These are phyloP conservation scores for Neodon shergylaensis DNA, from an alignment of 2,113 vertebrate genomes.

Conservation along the genomic window DNA sequence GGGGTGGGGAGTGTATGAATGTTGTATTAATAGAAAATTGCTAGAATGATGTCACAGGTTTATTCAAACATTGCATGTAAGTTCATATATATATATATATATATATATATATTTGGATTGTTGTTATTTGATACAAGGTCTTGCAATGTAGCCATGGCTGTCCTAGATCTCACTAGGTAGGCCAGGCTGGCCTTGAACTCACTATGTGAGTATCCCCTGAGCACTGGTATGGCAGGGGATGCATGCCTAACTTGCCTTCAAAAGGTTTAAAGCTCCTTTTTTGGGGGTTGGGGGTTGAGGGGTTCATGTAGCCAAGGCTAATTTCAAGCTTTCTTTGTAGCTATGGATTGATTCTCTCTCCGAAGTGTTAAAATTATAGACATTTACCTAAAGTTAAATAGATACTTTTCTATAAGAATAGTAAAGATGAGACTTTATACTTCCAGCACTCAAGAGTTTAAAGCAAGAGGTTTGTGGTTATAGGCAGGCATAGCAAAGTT, in stretches of 20 bases:
- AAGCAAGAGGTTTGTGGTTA: neutral
- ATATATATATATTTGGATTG: neutral
- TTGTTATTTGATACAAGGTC: neutral
- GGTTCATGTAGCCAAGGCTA: neutral
- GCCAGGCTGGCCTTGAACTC: neutral
- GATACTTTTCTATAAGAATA: neutral
- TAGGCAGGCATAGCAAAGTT: neutral
- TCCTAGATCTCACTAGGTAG: neutral
- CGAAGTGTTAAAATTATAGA: neutral
- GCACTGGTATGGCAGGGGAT: neutral
- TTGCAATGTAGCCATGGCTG: neutral
- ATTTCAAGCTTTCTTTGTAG: neutral
- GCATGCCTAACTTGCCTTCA: no score
- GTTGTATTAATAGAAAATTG: neutral
- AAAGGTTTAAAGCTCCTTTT: no score
- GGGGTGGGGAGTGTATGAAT: neutral
- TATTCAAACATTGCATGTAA: neutral
- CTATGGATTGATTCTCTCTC: neutral
- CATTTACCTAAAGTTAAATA: neutral
- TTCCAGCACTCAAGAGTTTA: neutral
- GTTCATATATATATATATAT: neutral
- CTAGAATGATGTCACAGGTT: neutral
- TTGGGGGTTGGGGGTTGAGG: no score
- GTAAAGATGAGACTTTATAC: neutral
- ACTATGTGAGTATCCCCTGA: neutral